These are phyloP conservation scores for Percopsis omiscomaycus DNA, from an alignment of 2,797 vertebrate species.

Conservation along the genomic window DNA sequence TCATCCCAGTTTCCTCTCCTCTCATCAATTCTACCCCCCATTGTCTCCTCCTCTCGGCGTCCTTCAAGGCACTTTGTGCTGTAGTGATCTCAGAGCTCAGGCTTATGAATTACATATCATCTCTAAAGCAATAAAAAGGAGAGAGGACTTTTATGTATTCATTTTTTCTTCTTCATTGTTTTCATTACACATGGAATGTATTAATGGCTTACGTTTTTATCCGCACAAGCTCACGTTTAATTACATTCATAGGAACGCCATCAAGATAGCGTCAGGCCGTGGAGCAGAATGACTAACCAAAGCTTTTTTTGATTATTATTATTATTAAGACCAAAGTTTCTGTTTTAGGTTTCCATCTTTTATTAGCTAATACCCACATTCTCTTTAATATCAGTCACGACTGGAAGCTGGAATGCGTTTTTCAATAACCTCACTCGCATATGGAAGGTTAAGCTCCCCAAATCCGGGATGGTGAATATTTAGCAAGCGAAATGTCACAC, in stretches of 20 bases:
- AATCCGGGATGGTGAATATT: constrained; percentile 69
- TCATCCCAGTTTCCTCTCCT: background rate
- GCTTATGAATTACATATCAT: constrained; percentile 76
- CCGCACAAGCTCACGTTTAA: constrained; percentile 79
- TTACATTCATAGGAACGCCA: constrained; percentile 65
- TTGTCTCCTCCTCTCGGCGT: background rate
- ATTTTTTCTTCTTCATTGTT: constrained; percentile 67
- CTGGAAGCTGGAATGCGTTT: constrained; percentile 56
- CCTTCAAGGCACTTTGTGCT: constrained; percentile 13
- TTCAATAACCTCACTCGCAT: constrained; percentile 65
- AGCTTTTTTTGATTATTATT: constrained; percentile 68
- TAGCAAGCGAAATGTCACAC: constrained; percentile 71
- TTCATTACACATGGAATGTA: constrained; percentile 74
- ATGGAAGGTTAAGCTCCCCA: constrained; percentile 65
- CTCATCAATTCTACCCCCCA: background rate
- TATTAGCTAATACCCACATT: constrained; percentile 72
- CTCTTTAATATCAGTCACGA: constrained; percentile 52
- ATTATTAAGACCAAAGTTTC: constrained; percentile 65
- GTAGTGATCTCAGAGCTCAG: constrained; percentile 64
- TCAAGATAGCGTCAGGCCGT: constrained; percentile 51
- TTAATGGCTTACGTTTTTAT: constrained; percentile 80
- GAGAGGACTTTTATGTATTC: constrained; percentile 63
- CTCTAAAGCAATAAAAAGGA: constrained; percentile 75
- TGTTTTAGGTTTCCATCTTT: constrained; percentile 68
- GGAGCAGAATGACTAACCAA: constrained; percentile 68